Evolutionary conservation across 2,113 vertebrate genomes (phyloP).

Genomic region (Manacus vitellinus): DNA sequence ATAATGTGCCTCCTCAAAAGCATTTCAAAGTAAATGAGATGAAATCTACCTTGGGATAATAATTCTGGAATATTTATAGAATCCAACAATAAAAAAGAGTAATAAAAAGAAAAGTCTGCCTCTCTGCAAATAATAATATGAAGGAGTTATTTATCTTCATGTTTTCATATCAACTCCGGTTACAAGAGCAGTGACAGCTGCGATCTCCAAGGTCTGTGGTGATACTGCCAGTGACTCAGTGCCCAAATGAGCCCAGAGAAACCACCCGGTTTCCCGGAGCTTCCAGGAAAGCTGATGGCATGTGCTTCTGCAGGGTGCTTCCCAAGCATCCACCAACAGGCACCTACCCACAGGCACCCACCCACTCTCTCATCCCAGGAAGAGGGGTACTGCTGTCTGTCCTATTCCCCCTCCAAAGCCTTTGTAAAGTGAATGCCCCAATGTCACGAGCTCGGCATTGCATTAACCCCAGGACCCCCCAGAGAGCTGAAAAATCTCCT

Average conservation of each 20-base stretch:
- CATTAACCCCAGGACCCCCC: not conserved
- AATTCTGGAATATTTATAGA: conserved; percentile 65
- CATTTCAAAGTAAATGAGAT: conserved; percentile 56
- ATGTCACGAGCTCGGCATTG: accelerated
- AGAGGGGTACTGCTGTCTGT: too few relatives aligned
- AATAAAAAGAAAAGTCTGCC: conserved; percentile 59
- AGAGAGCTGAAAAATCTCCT: not conserved
- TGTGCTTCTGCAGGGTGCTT: not conserved
- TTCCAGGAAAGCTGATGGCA: not conserved
- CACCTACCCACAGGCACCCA: not conserved
- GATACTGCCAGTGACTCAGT: not conserved
- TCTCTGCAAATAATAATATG: conserved; percentile 55
- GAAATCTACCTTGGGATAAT: conserved; percentile 59
- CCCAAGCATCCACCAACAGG: not conserved
- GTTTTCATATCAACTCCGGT: conserved; percentile 16
- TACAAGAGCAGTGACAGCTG: conserved; percentile 35
- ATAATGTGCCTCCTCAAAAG: conserved; percentile 56
- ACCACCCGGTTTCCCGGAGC: not conserved
- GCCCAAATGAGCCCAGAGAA: not conserved
- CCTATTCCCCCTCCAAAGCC: not conserved
- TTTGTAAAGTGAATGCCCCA: not conserved
- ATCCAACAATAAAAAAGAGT: conserved; percentile 57
- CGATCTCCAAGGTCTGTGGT: not conserved
- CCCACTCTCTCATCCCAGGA: not conserved
- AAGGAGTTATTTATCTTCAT: conserved; percentile 62